Evolutionary conservation across 2,113 vertebrate species (phyloP).

Genomic region (Mystacornis crossleyi): DNA sequence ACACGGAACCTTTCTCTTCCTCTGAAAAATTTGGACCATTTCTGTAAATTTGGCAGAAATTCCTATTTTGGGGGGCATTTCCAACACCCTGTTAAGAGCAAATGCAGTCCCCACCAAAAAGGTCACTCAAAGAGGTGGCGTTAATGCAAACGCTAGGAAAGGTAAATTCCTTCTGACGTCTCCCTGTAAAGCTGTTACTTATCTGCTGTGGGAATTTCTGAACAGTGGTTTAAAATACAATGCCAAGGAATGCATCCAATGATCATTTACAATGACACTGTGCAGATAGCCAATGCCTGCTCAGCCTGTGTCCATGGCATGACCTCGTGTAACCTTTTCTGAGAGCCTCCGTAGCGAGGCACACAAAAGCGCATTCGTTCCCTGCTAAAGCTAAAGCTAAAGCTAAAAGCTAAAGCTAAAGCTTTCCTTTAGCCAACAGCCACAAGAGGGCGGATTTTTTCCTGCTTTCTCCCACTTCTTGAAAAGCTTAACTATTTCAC

Average conservation of each 20-base stretch:
- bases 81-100: neutral
- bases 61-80: neutral
- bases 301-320: neutral
- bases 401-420: no score
- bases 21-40: neutral
- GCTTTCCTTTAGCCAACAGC: neutral
- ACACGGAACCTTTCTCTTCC: neutral
- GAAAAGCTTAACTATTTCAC: neutral
- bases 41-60: slow-evolving; percentile 18
- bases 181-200: neutral
- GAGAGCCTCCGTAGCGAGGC: neutral
- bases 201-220: neutral
- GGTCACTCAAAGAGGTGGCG: neutral
- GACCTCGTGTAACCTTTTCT: neutral
- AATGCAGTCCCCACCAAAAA: neutral
- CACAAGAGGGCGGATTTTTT: slow-evolving; percentile 78
- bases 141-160: neutral
- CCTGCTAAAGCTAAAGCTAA: neutral
- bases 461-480: slow-evolving; percentile 49
- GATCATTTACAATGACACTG: neutral
- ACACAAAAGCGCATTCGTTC: neutral
- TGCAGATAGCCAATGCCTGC: neutral
- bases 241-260: neutral
- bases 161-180: neutral
- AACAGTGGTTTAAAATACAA: neutral